A percentile compares a stretch with the other conserved stretches of the same genome.
phyloP scores from a whole-genome alignment of 2,888 invertebrate species.

The Magallana nippona region DNA sequence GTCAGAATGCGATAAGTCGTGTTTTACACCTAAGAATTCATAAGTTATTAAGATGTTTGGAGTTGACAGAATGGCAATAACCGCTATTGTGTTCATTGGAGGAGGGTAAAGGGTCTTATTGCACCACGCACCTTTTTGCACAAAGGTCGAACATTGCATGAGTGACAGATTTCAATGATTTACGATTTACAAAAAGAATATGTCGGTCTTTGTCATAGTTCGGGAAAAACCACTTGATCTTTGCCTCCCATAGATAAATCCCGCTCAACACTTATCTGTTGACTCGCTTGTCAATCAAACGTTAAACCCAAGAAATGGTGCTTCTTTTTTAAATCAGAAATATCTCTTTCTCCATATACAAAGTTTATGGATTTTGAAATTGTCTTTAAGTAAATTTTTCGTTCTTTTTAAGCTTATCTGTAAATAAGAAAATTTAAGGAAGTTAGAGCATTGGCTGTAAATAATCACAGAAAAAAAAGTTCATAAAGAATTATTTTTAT shows the following conservation, averaged over 20 bases:
- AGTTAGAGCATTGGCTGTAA: too few relatives aligned
- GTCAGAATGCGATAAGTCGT: not conserved
- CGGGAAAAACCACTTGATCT: not conserved
- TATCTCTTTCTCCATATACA: too few relatives aligned
- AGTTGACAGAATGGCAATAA: conserved; percentile 8
- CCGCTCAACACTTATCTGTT: conserved; percentile 23
- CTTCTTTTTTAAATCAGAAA: too few relatives aligned
- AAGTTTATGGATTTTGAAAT: too few relatives aligned
- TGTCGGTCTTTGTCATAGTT: not conserved
- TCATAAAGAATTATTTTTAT: too few relatives aligned
- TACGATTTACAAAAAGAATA: conserved; percentile 8
- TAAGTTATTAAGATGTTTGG: not conserved
- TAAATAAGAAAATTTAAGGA: too few relatives aligned
- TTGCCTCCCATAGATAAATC: not conserved
- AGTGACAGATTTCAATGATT: conserved; percentile 5
- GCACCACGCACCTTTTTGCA: conserved; percentile 1
- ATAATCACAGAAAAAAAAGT: too few relatives aligned
- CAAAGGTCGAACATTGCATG: conserved; percentile 1
- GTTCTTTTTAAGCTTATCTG: too few relatives aligned
- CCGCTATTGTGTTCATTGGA: not conserved
- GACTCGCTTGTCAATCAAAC: conserved; percentile 25
- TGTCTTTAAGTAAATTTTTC: too few relatives aligned
- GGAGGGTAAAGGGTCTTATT: not conserved
- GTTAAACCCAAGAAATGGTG: not conserved
- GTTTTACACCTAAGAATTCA: conserved; percentile 14